These are phyloP conservation scores for Cassiopea xamachana DNA, from an alignment of 30 jellyfish, hydroid and myxozoan species.

Conservation along the genomic window DNA sequence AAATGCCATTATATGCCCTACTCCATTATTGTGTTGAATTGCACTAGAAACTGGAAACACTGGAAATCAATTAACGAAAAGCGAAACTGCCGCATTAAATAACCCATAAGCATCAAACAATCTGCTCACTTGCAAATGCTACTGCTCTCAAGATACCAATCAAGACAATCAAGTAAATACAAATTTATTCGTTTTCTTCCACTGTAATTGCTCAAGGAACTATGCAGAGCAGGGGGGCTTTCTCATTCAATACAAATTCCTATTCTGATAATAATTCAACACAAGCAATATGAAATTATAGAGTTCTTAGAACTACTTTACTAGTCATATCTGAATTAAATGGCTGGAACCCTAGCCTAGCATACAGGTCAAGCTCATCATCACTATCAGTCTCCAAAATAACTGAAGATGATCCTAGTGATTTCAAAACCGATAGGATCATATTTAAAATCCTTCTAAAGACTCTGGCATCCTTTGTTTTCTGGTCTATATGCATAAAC, in stretches of 20 bases:
- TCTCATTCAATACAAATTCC: neutral
- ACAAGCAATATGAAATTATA: conserved; percentile 3
- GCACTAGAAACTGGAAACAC: no score
- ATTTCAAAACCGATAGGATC: conserved; percentile 81
- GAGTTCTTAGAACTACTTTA: conserved; percentile 30
- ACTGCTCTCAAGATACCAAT: no score
- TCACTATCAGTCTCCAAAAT: conserved; percentile 61
- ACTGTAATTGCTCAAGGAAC: no score
- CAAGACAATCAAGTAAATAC: no score
- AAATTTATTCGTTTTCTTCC: no score
- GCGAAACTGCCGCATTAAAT: no score
- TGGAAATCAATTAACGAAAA: no score
- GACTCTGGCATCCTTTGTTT: conserved; percentile 71
- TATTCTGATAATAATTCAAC: neutral
- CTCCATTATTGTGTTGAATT: no score
- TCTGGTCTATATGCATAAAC: conserved; percentile 56
- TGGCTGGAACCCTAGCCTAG: conserved; percentile 82
- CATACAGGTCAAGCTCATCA: conserved; percentile 70
- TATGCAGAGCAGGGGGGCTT: neutral
- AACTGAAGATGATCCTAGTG: conserved; percentile 89
- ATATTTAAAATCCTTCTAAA: conserved; percentile 71
- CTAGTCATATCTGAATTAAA: conserved; percentile 31
- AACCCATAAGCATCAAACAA: no score
- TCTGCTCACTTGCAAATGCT: no score
- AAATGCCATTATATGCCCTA: no score